Percentiles rank a stretch among this genome's conserved stretches.
These are phyloP conservation scores for Drosophila funebris DNA, from an alignment of 1,140 invertebrate genomes.

Conservation along the genomic window DNA sequence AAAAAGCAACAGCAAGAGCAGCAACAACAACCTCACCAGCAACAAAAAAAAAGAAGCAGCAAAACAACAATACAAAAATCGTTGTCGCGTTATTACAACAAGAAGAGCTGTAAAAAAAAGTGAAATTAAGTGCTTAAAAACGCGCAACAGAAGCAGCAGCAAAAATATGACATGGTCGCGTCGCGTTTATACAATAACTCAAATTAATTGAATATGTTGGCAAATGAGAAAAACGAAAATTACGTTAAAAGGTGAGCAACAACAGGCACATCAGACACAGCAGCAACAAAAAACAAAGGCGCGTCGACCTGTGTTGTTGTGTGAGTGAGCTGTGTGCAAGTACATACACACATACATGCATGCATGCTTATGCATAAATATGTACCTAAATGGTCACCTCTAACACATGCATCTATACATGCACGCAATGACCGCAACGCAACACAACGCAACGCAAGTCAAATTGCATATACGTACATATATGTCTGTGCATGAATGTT, in stretches of 20 bases:
- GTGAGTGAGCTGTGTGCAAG: slow-evolving; percentile 11
- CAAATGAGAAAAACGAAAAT: slow-evolving; percentile 69
- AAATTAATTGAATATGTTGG: slow-evolving; percentile 80
- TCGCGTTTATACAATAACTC: slow-evolving; percentile 80
- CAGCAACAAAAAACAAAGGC: slow-evolving; percentile 34
- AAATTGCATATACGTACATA: slow-evolving; percentile 3
- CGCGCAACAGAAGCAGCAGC: slow-evolving; percentile 38
- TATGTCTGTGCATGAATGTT: background rate
- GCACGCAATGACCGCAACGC: background rate
- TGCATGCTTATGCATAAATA: background rate
- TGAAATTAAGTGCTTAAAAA: slow-evolving; percentile 77
- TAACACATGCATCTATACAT: background rate
- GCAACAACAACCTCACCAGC: too few species aligned
- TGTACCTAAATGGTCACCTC: background rate
- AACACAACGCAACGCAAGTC: slow-evolving; percentile 8
- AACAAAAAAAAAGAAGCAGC: slow-evolving; percentile 26
- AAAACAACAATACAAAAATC: slow-evolving; percentile 57
- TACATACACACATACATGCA: background rate
- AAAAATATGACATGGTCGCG: slow-evolving; percentile 71
- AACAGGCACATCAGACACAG: too few species aligned
- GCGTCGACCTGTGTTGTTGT: background rate
- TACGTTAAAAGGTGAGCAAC: slow-evolving; percentile 70
- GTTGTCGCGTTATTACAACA: slow-evolving; percentile 71
- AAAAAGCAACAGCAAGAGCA: slow-evolving; percentile 49
- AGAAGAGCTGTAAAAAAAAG: slow-evolving; percentile 68